Evolutionary conservation across 2,113 vertebrate genomes (phyloP).

Genomic region (Globicephala melas): DNA sequence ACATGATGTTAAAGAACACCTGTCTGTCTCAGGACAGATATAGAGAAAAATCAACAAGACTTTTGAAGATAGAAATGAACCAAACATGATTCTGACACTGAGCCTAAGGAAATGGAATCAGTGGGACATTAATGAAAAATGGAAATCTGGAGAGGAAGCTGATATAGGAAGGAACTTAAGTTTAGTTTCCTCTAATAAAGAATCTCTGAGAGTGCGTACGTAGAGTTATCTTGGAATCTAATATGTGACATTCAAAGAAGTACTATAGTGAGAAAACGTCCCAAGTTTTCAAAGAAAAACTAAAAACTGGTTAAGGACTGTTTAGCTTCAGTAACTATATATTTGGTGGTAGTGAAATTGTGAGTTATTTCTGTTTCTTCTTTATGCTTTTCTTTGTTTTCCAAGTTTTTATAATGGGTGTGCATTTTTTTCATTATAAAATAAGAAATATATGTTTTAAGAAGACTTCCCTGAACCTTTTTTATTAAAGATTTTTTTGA

Average conservation of each 20-base stretch:
- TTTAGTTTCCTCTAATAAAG: not conserved
- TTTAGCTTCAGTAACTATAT: not conserved
- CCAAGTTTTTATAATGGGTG: not conserved
- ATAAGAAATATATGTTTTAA: not conserved
- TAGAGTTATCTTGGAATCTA: not conserved
- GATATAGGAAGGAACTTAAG: not conserved
- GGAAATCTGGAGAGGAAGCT: not conserved
- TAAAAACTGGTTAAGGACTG: not conserved
- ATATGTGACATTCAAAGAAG: not conserved
- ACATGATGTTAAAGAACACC: no score
- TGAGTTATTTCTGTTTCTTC: not conserved
- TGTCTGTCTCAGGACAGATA: not conserved
- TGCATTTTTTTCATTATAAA: not conserved
- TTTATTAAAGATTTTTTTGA: no score
- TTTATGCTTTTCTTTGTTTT: not conserved
- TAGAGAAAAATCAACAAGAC: not conserved
- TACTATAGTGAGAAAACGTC: not conserved
- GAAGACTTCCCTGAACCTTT: not conserved
- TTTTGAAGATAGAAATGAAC: not conserved
- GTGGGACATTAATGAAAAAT: not conserved
- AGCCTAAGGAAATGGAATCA: not conserved
- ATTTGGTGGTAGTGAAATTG: not conserved
- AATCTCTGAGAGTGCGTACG: not conserved
- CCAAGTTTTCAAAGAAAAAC: not conserved
- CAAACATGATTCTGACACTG: not conserved